Evolutionary conservation across 2,888 invertebrate genomes (phyloP), one percentile per base, ranked within the genome.

Genomic region (Pollenia labialis): DNA sequence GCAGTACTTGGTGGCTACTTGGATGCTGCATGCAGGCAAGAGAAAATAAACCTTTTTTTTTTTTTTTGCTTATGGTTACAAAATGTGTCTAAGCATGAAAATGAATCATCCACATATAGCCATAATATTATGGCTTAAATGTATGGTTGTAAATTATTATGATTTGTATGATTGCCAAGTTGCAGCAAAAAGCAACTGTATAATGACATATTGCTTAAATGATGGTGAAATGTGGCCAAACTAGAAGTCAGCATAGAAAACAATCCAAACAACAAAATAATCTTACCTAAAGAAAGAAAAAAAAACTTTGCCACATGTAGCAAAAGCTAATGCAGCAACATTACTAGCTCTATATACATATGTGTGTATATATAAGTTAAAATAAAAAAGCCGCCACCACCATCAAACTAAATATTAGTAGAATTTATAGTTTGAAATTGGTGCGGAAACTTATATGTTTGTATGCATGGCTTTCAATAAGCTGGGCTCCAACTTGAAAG

Each of bases 81-180:
- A 23, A 54, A 40, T 16, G 32, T 75, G 48, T 40, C n/a, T n/a
- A 58, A 58, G 23, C 32, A 68, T n/a, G 32, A 32, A 50, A 54
- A 50, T 76, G 75, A 76, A 81, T 75, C 81, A 82, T 69, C 0
- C 52, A 11, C 60, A 54, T 18, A 60, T 60, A 54, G 16, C 75
- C 74, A 82, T 76, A 86, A 86, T 80, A 83, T 81, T 81, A 87
- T 87, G 76, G 83, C 58, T 76, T 89, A 91, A 91, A 91, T 91
- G 91, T 91, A 90, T 90, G 89, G 89, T 90, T 90, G 91, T 92
- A 90, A 92, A 92, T 91, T 91, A 91, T 91, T 90, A 91, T 91
- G 91, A 92, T 92, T 91, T 92, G 91, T 91, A 91, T 90, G 89
- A 90, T 90, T 84, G 81, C 77, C 52, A 40, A 64, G 88, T 89